phyloP scores from a whole-genome alignment of 2,113 vertebrate genomes.

The Tyto alba region DNA sequence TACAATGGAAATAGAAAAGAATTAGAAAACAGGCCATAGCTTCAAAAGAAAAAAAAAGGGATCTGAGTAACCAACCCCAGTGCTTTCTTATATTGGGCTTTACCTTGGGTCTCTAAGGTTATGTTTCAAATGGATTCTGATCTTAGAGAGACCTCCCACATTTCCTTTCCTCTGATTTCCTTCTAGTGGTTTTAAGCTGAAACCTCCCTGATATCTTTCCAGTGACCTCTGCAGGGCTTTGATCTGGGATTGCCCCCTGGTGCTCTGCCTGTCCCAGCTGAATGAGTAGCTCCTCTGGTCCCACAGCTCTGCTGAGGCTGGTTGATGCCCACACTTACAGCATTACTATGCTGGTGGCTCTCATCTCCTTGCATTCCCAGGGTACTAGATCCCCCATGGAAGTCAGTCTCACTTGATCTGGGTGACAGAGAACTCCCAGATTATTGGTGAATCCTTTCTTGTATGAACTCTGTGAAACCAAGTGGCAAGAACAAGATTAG shows the following conservation, averaged over 20 bases:
- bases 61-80: background rate
- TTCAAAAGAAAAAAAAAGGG: background rate
- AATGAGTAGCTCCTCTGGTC: background rate
- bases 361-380: background rate
- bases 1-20: background rate
- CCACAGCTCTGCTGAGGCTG: background rate
- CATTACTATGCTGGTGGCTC: background rate
- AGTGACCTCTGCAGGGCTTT: background rate
- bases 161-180: background rate
- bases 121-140: background rate
- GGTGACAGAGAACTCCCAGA: background rate
- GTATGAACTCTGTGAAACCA: background rate
- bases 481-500: background rate
- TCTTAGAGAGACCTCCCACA: background rate
- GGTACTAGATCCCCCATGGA: background rate
- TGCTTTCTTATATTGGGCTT: background rate
- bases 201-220: background rate
- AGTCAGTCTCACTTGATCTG: background rate
- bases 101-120: background rate
- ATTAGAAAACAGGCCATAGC: background rate
- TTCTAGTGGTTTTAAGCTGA: background rate
- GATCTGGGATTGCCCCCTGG: background rate
- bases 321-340: background rate
- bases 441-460: background rate
- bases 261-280: background rate